Base-by-base conservation (phyloP, 2,113 vertebrate species). In the Ailurus styani region DNA sequence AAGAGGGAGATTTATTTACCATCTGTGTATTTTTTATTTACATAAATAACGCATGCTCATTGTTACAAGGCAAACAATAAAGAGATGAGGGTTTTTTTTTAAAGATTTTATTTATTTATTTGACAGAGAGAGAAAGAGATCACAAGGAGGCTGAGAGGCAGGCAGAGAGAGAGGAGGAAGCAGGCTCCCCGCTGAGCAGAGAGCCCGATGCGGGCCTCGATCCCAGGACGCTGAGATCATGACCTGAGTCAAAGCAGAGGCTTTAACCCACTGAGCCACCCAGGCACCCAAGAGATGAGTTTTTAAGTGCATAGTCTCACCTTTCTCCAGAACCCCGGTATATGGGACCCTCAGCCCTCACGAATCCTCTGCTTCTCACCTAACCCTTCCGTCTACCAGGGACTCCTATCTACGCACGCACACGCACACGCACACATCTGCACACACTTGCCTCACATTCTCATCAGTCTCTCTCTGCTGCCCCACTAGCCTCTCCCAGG, bases 301-400 rank as follows among this genome's bases (percentile, higher is more conserved):
- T 95, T 96, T 96, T 87, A 87, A 87, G 79, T 54, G 40, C 86
- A 13, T 57, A 7, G 45, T 87, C 42, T 95, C 50, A 95, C 55
- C 52, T 94, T 78, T 12, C 14, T 64, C 62, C 93, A 18, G n/a
- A 70, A 84, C 42, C n/a, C 29, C 29, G 17, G 14, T 27, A 0
- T 85, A 45, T 77, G n/a, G 55, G 31, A 18, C 2, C 52, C 42
- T 54, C 52, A 10, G n/a, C 13, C 64, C n/a, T 90, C 73, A 34
- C 18, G 25, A 37, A 85, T 64, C 34, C 75, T 85, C 75, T 68
- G 34, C 42, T 91, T 88, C 25, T 87, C 68, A 57, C n/a, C 47
- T 73, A 91, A 50, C n/a, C 15, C 6, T 10, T 77, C 5, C 14
- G 11, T 7, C 37, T 82, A 34, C 27, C 18, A 21, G 20, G 6